phyloP scores from a whole-genome alignment of 2,113 vertebrate genomes.

The Pteruthius melanotis region DNA sequence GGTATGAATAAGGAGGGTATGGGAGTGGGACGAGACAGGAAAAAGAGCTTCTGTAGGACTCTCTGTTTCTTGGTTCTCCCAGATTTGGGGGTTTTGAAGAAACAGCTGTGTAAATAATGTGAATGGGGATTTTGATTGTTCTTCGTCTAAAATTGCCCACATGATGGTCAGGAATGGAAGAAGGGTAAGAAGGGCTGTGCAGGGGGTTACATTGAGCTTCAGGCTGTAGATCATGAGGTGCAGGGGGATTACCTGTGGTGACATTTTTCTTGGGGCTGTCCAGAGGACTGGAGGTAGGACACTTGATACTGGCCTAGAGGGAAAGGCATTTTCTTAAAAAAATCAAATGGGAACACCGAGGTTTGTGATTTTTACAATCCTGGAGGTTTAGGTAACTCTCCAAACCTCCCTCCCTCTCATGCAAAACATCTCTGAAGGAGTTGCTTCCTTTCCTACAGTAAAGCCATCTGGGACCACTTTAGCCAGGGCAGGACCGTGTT shows the following conservation, averaged over 20 bases:
- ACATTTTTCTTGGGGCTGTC: not conserved
- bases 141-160: not conserved
- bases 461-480: not conserved
- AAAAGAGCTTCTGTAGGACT: rapidly evolving
- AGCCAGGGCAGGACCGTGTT: not conserved
- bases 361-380: not conserved
- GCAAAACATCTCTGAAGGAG: not conserved
- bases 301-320: not conserved
- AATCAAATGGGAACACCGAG: not conserved
- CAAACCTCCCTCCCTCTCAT: not conserved
- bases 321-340: not conserved
- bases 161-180: not conserved
- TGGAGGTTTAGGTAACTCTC: not conserved
- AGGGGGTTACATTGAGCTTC: not conserved
- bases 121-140: not conserved
- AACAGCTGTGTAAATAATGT: not conserved
- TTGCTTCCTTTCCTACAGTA: not conserved
- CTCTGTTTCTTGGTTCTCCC: not conserved
- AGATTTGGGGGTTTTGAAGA: not conserved
- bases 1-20: not conserved
- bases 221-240: not conserved
- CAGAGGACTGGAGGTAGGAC: not conserved
- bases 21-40: not conserved
- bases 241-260: not conserved
- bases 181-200: not conserved